Evolutionary conservation across 2,888 invertebrate genomes (phyloP), one percentile per base, ranked within the genome.

Genomic region (Scaptomyza caliginosa): DNA sequence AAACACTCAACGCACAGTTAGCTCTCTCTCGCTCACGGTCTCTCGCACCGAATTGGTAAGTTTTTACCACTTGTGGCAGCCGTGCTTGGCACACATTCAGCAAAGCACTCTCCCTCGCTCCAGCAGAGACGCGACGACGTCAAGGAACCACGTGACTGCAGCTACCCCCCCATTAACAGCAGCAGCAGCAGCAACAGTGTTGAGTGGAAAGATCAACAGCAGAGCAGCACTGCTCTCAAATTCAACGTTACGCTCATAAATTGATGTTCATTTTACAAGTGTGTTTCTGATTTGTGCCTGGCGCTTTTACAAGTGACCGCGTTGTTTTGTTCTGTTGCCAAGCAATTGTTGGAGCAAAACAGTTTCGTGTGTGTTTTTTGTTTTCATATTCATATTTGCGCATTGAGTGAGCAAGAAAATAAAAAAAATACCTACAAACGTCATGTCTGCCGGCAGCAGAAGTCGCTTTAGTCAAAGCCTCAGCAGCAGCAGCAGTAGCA

Each of bases 191-290:
- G 23, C 10, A n/a, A 4, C 17, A 45, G 6, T 5, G 0, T 7
- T 21, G 40, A 55, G 40, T 17, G 30, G 52, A 59, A 58, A 52
- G 73, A 36, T 46, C 30, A 30, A 19, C 38, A 39, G 21, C 16
- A 13, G 19, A 46, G 66, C 42, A 26, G 65, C 55, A 49, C 49
- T 76, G 39, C 57, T 52, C 58, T 55, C 19, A 13, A 24, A 26
- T 48, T 43, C 54, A 58, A 73, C 62, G 40, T 32, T 19, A 51
- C 42, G 59, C 67, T 76, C 84, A 68, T 86, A 72, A 67, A 70
- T 75, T 78, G 72, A 74, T 81, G 64, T 85, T 64, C 62, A 68
- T 67, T 84, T 86, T 86, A 77, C 80, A 80, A 72, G 46, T 67
- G 48, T 38, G 58, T 30, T 23, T 49, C 40, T 63, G 49, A 57